These are phyloP conservation scores for Pollachius pollachius DNA, from an alignment of 2,113 vertebrate species.

Conservation along the genomic window DNA sequence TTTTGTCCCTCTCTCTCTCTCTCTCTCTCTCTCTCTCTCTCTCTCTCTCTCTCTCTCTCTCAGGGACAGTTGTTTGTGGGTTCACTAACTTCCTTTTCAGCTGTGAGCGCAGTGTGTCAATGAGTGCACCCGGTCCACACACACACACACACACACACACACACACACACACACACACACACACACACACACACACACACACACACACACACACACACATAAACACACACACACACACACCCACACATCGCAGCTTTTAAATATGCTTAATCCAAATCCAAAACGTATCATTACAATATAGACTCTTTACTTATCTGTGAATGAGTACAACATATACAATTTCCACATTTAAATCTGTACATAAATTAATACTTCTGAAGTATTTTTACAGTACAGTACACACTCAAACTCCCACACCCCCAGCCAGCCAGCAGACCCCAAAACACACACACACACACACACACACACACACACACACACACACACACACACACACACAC, in stretches of 20 bases:
- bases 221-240: constrained; percentile 5
- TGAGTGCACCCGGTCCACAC: constrained; percentile 18
- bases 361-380: background rate
- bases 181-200: constrained; percentile 15
- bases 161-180: constrained; percentile 2
- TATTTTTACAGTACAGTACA: background rate
- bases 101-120: constrained; percentile 17
- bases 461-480: background rate
- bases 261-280: no score
- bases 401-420: no score
- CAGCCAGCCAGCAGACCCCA: no score
- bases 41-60: constrained; percentile 2
- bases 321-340: no score
- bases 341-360: background rate
- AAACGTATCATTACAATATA: no score
- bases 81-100: constrained; percentile 24
- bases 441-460: constrained; percentile 6
- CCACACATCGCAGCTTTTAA: background rate
- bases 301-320: no score
- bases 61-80: constrained; percentile 17
- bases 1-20: background rate
- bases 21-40: constrained; percentile 6
- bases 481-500: background rate
- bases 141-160: background rate
- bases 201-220: background rate